phyloP scores from a whole-genome alignment of 2,113 vertebrate species.

The Nannospalax galili region DNA sequence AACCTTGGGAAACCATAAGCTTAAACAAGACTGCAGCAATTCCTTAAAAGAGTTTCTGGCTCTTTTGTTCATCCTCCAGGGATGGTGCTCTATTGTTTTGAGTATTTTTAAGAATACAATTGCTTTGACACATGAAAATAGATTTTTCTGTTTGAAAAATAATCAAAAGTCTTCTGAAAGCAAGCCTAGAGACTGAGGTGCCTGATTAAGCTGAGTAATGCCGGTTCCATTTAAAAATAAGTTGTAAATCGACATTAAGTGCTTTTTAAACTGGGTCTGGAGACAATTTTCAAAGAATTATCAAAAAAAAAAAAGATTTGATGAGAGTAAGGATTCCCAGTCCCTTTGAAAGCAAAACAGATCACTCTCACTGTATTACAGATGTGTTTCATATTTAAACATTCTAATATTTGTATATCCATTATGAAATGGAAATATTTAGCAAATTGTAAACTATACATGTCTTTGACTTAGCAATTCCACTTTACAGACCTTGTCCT shows the following conservation, averaged over 20 bases:
- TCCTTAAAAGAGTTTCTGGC: constrained; percentile 44
- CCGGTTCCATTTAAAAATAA: constrained; percentile 26
- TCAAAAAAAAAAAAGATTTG: neutral
- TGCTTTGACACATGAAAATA: constrained; percentile 30
- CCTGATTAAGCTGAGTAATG: neutral
- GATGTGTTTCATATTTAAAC: neutral
- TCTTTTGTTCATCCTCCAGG: neutral
- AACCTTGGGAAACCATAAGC: neutral
- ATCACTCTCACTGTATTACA: neutral
- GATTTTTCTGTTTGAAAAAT: constrained; percentile 64
- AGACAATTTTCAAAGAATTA: constrained; percentile 29
- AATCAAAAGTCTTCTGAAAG: constrained; percentile 48
- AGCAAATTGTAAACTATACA: neutral
- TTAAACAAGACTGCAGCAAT: neutral
- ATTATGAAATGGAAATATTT: neutral
- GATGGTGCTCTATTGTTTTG: constrained; percentile 19
- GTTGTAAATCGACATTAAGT: neutral
- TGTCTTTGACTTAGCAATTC: neutral
- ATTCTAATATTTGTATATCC: neutral
- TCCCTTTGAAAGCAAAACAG: neutral
- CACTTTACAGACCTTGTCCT: neutral
- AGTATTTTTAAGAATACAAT: constrained; percentile 46
- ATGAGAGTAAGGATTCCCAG: neutral
- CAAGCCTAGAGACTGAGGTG: neutral
- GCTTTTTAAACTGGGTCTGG: constrained; percentile 21